Conservation (phyloP, 2,888 invertebrate genomes). For the Gordius sp. region DNA sequence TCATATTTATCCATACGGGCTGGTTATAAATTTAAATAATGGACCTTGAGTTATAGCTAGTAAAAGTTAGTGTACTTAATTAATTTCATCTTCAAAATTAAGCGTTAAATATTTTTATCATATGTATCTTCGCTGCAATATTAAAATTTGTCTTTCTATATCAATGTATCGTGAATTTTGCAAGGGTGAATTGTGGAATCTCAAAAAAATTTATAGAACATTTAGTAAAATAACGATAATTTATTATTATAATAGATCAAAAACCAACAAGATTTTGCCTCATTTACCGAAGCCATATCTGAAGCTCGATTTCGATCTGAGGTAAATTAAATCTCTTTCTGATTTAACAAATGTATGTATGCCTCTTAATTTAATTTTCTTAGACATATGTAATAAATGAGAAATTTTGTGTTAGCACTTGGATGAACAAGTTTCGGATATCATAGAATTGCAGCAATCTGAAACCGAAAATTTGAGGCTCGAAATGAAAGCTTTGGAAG, state of each 20-base stretch:
- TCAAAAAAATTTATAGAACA: neutral
- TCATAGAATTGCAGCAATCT: neutral
- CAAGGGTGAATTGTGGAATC: neutral
- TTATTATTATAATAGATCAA: slow-evolving; percentile 1
- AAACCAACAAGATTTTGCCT: slow-evolving; percentile 13
- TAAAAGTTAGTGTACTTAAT: too few relatives aligned
- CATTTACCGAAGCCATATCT: slow-evolving; percentile 2
- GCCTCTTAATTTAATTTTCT: slow-evolving; percentile 5
- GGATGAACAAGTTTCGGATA: slow-evolving; percentile 7
- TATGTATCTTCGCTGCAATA: neutral
- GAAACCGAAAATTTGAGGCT: slow-evolving; percentile 7
- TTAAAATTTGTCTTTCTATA: neutral
- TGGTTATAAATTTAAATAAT: too few relatives aligned
- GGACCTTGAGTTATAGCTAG: too few relatives aligned
- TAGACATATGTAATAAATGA: neutral
- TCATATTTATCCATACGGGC: too few relatives aligned
- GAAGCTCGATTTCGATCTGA: neutral
- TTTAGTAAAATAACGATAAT: neutral
- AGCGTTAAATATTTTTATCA: too few relatives aligned
- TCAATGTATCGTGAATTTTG: neutral
- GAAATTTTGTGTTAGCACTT: neutral
- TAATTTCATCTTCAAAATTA: too few relatives aligned
- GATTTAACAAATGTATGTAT: neutral
- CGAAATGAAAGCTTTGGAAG: slow-evolving; percentile 12
- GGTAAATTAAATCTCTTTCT: slow-evolving; percentile 3